These are phyloP conservation scores for Siniperca scherzeri DNA, from an alignment of 2,797 vertebrate species.

Conservation along the genomic window DNA sequence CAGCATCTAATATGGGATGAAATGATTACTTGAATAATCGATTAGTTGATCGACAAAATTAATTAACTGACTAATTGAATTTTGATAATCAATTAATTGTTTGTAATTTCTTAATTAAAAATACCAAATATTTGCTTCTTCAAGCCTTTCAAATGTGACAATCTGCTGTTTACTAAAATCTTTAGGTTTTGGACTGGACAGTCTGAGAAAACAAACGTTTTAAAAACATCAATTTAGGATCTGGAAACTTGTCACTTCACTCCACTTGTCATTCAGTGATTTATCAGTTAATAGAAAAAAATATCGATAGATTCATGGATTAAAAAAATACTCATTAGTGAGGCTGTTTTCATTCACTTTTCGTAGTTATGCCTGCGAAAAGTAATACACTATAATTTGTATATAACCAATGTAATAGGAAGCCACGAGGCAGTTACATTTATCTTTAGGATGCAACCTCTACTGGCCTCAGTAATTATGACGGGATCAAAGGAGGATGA, in stretches of 20 bases:
- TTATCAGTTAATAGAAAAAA: not conserved
- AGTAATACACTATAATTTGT: too few relatives aligned
- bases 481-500: too few relatives aligned
- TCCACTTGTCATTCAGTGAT: not conserved
- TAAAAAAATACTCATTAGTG: not conserved
- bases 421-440: too few relatives aligned
- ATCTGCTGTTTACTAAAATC: not conserved
- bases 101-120: not conserved
- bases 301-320: not conserved
- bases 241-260: not conserved
- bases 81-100: not conserved
- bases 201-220: not conserved
- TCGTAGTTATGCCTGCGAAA: too few relatives aligned
- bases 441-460: too few relatives aligned
- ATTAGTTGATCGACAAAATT: not conserved
- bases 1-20: not conserved
- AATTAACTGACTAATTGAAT: too few relatives aligned
- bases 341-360: too few relatives aligned
- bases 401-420: too few relatives aligned
- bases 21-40: not conserved
- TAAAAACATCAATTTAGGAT: too few relatives aligned
- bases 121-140: not conserved
- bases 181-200: not conserved
- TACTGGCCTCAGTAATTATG: too few relatives aligned
- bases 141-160: not conserved